Evolutionary conservation across 1,140 invertebrate species (phyloP).

Genomic region (Eurosta solidaginis): DNA sequence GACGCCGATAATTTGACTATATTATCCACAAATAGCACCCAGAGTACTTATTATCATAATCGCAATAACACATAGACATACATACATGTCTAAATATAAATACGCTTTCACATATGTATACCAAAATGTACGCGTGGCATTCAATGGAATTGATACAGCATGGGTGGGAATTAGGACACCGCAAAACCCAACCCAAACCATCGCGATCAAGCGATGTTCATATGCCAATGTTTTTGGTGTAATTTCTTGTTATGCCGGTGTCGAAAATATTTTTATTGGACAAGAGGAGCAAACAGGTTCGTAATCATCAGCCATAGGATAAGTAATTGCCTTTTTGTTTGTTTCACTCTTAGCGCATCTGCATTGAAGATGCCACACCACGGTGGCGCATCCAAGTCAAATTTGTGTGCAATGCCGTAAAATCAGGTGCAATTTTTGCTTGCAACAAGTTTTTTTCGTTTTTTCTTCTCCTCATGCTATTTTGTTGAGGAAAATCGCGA

Average conservation of each 20-base stretch:
- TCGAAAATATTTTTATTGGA: constrained; percentile 4
- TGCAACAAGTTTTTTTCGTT: constrained; percentile 16
- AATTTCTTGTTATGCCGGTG: not conserved
- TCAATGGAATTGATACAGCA: not conserved
- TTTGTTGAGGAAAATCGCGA: not conserved
- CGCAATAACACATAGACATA: no score
- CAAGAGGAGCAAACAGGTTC: not conserved
- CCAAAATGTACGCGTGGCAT: no score
- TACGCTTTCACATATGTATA: no score
- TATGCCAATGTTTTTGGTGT: not conserved
- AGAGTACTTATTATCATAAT: no score
- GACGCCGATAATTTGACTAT: no score
- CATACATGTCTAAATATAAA: no score
- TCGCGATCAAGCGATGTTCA: not conserved
- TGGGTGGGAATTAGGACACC: constrained; percentile 19
- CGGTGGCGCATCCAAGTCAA: not conserved
- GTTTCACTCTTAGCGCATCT: not conserved
- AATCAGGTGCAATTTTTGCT: constrained; percentile 25
- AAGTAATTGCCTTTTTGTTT: not conserved
- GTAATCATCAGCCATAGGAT: not conserved
- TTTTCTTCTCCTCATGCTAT: not conserved
- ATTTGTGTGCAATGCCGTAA: not conserved
- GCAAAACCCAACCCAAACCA: not conserved
- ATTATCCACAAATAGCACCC: no score
- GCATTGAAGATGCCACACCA: not conserved